phyloP scores from a whole-genome alignment of 2,888 invertebrate species.

The Athetis lepigone region DNA sequence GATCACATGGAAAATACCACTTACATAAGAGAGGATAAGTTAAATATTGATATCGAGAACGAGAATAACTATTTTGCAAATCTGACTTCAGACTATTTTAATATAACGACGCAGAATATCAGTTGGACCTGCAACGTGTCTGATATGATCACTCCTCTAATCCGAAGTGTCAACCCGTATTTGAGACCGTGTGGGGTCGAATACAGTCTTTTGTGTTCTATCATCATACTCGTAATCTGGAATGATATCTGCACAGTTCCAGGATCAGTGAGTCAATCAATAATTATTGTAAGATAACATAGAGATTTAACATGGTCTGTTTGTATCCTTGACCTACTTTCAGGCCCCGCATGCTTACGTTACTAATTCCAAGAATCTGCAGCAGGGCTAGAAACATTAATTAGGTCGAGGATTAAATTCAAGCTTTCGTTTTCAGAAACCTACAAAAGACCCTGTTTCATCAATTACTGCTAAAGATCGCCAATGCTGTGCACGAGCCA shows the following conservation, averaged over 20 bases:
- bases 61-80: slow-evolving; percentile 60
- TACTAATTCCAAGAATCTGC: slow-evolving; percentile 25
- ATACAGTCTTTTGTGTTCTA: slow-evolving; percentile 95
- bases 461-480: slow-evolving; percentile 47
- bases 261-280: slow-evolving; percentile 78
- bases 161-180: slow-evolving; percentile 93
- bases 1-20: slow-evolving; percentile 74
- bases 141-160: slow-evolving; percentile 91
- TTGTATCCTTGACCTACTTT: slow-evolving; percentile 34
- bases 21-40: slow-evolving; percentile 61
- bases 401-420: slow-evolving; percentile 28
- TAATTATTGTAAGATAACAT: background rate
- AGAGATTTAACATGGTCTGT: background rate
- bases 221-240: slow-evolving; percentile 95
- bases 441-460: slow-evolving; percentile 57
- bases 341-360: slow-evolving; percentile 6
- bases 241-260: slow-evolving; percentile 92
- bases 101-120: slow-evolving; percentile 68
- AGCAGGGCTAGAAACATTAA: slow-evolving; percentile 25
- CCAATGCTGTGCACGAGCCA: slow-evolving; percentile 77
- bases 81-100: slow-evolving; percentile 60
- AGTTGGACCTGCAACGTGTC: slow-evolving; percentile 85
- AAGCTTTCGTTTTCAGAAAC: slow-evolving; percentile 68
- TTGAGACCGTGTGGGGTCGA: slow-evolving; percentile 96
- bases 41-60: slow-evolving; percentile 47